Conservation (phyloP, 92 coral and sea anemone species). For the Epizoanthus rinbou region DNA sequence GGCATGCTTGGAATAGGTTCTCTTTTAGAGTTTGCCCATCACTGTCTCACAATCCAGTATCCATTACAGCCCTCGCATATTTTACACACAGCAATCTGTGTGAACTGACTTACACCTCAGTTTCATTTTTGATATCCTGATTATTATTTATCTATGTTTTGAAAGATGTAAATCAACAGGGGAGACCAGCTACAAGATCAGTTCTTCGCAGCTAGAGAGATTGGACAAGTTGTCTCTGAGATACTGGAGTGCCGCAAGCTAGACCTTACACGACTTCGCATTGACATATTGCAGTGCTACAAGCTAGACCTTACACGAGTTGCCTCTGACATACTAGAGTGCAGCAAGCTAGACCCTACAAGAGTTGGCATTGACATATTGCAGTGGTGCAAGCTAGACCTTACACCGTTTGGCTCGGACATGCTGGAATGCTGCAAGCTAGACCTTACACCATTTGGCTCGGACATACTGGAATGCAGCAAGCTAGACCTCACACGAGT, state of each 20-base stretch:
- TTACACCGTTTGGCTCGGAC: not conserved
- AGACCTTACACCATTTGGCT: no score
- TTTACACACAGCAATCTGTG: no score
- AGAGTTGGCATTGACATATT: no score
- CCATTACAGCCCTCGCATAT: no score
- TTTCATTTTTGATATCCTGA: not conserved
- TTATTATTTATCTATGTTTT: not conserved
- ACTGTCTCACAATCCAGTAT: no score
- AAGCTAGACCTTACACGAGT: not conserved
- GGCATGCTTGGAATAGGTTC: not conserved
- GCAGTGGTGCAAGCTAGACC: not conserved
- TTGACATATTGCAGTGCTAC: not conserved
- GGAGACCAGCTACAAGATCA: conserved; percentile 11
- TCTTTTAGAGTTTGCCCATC: not conserved
- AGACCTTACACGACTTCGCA: no score
- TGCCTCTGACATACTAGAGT: no score
- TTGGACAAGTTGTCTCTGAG: conserved; percentile 24
- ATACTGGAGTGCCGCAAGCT: conserved; percentile 7
- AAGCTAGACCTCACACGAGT: no score
- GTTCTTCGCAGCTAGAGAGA: conserved; percentile 2
- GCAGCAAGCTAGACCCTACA: no score
- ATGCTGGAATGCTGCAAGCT: no score
- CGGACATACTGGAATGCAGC: no score
- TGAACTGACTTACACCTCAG: not conserved
- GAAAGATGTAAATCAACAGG: not conserved